A percentile compares a stretch with the other conserved stretches of the same genome.
Evolutionary conservation across 2,113 vertebrate species (phyloP).

Genomic region (Lonchura striata): DNA sequence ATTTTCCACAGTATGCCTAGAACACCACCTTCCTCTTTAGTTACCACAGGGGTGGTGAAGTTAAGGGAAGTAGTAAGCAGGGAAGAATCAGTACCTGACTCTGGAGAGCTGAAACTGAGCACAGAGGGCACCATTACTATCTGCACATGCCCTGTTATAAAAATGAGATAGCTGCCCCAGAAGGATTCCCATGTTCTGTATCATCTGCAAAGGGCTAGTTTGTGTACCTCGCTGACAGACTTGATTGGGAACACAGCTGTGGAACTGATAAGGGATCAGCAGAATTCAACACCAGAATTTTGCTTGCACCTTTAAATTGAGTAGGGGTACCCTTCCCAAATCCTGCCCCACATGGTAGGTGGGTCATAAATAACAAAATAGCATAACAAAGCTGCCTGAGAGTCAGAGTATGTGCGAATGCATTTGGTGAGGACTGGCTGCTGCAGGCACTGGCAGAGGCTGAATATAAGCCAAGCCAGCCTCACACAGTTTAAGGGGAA

Average conservation of each 20-base stretch:
- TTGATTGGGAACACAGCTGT: background rate
- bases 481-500: background rate
- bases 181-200: background rate
- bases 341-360: background rate
- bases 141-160: background rate
- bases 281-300: background rate
- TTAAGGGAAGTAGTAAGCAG: background rate
- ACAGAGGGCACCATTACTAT: background rate
- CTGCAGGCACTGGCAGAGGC: background rate
- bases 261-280: background rate
- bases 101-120: background rate
- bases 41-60: background rate
- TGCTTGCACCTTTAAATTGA: background rate
- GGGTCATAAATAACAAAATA: background rate
- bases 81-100: background rate
- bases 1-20: background rate
- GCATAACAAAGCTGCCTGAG: background rate
- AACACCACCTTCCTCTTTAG: background rate
- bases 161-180: background rate
- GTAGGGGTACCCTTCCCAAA: rapidly evolving
- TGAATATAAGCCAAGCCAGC: background rate
- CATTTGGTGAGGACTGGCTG: background rate
- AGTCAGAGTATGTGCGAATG: background rate
- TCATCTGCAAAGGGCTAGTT: background rate
- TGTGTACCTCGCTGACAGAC: rapidly evolving